Evolutionary conservation across 2,888 invertebrate genomes (phyloP).

Genomic region (Halocaridina rubra): DNA sequence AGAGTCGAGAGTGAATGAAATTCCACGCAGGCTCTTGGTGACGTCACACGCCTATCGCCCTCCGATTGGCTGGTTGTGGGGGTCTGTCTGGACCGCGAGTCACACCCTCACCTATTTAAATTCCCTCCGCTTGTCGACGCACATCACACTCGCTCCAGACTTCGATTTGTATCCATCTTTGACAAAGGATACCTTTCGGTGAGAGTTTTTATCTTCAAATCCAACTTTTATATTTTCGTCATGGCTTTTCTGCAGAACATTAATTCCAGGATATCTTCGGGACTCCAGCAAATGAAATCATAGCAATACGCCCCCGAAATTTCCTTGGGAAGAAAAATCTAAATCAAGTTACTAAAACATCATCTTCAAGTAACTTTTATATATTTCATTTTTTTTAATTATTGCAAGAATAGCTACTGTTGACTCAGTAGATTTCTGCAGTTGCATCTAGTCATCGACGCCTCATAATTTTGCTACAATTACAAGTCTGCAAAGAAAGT

Average conservation of each 20-base stretch:
- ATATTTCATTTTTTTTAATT: neutral
- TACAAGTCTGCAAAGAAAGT: neutral
- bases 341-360: neutral
- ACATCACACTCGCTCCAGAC: too few species aligned
- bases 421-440: neutral
- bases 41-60: neutral
- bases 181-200: too few species aligned
- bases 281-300: neutral
- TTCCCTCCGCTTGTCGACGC: too few species aligned
- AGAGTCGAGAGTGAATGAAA: constrained; percentile 27
- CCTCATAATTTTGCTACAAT: neutral
- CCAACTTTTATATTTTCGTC: neutral
- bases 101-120: constrained; percentile 13
- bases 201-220: neutral
- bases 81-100: neutral
- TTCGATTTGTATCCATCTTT: too few species aligned
- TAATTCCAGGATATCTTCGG: neutral
- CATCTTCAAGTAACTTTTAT: constrained; percentile 10
- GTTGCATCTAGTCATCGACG: neutral
- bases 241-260: neutral
- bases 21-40: constrained; percentile 17
- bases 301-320: constrained; percentile 20
- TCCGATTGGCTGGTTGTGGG: neutral
- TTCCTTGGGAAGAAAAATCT: neutral
- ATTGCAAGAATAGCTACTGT: neutral